Percentiles rank a stretch among this genome's conserved stretches.
These are phyloP conservation scores for Hesperophylax magnus DNA, from an alignment of 1,140 invertebrate species.

Conservation along the genomic window DNA sequence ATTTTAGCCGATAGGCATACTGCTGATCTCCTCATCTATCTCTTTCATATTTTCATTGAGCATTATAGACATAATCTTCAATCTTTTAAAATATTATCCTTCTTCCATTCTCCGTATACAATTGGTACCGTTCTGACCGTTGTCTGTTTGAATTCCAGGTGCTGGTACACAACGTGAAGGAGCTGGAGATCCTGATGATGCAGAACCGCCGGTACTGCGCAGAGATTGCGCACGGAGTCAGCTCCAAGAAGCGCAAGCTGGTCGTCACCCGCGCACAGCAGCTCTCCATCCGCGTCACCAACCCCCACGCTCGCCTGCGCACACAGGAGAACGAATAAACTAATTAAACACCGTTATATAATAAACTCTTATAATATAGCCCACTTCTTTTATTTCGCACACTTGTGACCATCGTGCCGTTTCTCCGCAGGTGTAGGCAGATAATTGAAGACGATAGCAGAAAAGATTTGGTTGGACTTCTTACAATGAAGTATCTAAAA, in stretches of 20 bases:
- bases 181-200: conserved; percentile 99
- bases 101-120: too few relatives aligned
- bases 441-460: too few relatives aligned
- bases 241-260: conserved; percentile 94
- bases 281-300: conserved; percentile 95
- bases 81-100: too few relatives aligned
- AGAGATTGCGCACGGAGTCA: conserved; percentile 97
- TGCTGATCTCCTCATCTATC: too few relatives aligned
- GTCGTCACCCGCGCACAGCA: conserved; percentile 98
- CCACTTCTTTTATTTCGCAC: not conserved
- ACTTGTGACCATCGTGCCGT: not conserved
- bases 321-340: conserved; percentile 98
- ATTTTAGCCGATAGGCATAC: too few relatives aligned
- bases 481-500: too few relatives aligned
- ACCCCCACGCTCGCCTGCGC: conserved; percentile 94
- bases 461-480: not conserved
- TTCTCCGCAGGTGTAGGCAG: too few relatives aligned
- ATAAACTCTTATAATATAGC: conserved; percentile 1
- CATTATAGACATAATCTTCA: too few relatives aligned
- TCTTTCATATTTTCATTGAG: too few relatives aligned
- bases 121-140: too few relatives aligned
- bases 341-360: not conserved
- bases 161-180: conserved; percentile 75
- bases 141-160: conserved; percentile 69
- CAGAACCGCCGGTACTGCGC: conserved; percentile 97